phyloP scores from a whole-genome alignment of 2,113 vertebrate species.

The Numida meleagris region DNA sequence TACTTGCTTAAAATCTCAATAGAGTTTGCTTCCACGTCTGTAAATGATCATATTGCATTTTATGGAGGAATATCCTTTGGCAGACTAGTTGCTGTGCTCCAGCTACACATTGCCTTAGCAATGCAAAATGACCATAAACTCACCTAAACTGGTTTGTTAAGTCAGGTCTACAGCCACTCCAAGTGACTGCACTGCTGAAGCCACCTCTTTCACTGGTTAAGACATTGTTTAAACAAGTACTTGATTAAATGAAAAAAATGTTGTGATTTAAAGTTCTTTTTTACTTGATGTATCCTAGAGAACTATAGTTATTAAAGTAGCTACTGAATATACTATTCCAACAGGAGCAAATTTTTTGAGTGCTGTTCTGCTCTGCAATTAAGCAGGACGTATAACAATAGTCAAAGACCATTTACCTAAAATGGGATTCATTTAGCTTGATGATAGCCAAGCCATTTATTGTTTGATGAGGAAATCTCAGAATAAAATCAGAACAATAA shows the following conservation, averaged over 20 bases:
- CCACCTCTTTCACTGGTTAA: not conserved
- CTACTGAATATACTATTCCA: slow-evolving; percentile 59
- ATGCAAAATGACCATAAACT: not conserved
- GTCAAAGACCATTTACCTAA: slow-evolving; percentile 68
- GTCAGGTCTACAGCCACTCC: not conserved
- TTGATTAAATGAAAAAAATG: slow-evolving; percentile 24
- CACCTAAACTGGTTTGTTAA: not conserved
- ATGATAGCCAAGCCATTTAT: slow-evolving; percentile 58
- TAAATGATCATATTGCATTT: not conserved
- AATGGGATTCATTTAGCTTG: slow-evolving; percentile 65
- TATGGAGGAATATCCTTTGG: not conserved
- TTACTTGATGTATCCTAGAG: slow-evolving; percentile 47
- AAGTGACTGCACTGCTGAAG: not conserved
- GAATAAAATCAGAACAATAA: slow-evolving; percentile 50
- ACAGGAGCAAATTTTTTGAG: slow-evolving; percentile 68
- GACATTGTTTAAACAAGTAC: not conserved
- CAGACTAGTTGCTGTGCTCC: not conserved
- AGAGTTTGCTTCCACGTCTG: not conserved
- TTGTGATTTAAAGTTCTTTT: not conserved
- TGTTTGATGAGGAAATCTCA: slow-evolving; percentile 54
- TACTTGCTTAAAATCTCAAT: not conserved
- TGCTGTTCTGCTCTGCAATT: slow-evolving; percentile 62
- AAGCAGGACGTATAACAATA: slow-evolving; percentile 57
- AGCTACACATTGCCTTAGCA: not conserved
- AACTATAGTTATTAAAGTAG: slow-evolving; percentile 54